Conservation (phyloP, 2,113 vertebrate species). For the Turnix velox region DNA sequence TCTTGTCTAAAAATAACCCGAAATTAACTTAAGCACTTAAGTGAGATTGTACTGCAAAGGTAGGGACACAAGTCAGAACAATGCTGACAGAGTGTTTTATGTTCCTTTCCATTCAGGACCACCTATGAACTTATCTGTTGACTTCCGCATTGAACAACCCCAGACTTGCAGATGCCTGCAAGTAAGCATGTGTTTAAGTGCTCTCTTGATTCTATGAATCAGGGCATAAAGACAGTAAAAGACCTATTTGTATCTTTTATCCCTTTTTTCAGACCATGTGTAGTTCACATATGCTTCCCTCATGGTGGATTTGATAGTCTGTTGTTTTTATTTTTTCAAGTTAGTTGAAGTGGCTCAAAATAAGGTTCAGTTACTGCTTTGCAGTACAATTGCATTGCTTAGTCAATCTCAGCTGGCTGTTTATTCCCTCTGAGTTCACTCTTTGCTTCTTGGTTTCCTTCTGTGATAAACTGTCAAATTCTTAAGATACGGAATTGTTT, state of each 20-base stretch:
- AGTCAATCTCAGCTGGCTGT: not conserved
- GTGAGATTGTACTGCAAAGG: not conserved
- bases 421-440: not conserved
- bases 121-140: conserved; percentile 1
- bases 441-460: not conserved
- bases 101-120: not conserved
- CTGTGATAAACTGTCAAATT: not conserved
- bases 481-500: not conserved
- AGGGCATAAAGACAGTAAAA: conserved; percentile 31
- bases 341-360: conserved; percentile 3
- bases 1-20: not conserved
- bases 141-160: conserved; percentile 28
- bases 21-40: not conserved
- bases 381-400: not conserved
- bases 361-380: not conserved
- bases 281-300: conserved; percentile 5
- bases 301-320: not conserved
- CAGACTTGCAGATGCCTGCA: conserved; percentile 13
- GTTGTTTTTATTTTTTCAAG: not conserved
- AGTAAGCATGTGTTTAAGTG: conserved; percentile 34
- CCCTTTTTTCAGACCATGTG: conserved; percentile 6
- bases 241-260: conserved; percentile 18
- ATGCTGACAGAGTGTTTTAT: not conserved
- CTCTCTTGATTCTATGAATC: conserved; percentile 43
- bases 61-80: not conserved